Evolutionary conservation across 2,113 vertebrate species (phyloP).

Genomic region (Pseudorhombus dupliciocellatus): DNA sequence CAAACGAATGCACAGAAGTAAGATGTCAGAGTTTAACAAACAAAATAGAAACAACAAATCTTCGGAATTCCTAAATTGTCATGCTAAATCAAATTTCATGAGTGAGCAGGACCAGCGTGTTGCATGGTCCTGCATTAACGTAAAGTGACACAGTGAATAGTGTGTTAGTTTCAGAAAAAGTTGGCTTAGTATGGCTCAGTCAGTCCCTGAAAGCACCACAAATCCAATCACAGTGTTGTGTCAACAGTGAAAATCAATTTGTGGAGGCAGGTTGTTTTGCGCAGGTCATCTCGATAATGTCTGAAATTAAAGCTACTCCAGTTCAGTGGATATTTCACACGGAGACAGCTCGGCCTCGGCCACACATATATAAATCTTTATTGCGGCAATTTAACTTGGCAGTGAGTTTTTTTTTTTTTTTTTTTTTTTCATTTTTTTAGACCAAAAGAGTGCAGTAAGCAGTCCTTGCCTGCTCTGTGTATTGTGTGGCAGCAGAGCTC

Average conservation of each 20-base stretch:
- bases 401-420: conserved; percentile 43
- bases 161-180: conserved; percentile 27
- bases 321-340: conserved; percentile 39
- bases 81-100: conserved; percentile 12
- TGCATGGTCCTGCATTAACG: conserved; percentile 19
- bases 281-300: conserved; percentile 38
- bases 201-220: conserved; percentile 32
- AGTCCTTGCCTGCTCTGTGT: conserved; percentile 64
- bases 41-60: neutral
- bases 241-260: conserved; percentile 58
- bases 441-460: conserved; percentile 73
- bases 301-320: conserved; percentile 51
- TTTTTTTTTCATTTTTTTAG: conserved; percentile 34
- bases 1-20: no score
- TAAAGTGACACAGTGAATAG: conserved; percentile 12
- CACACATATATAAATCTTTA: conserved; percentile 66
- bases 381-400: conserved; percentile 67
- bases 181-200: conserved; percentile 11
- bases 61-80: conserved; percentile 5
- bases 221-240: conserved; percentile 44
- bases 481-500: conserved; percentile 71
- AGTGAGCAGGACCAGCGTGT: conserved; percentile 3
- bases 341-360: conserved; percentile 33
- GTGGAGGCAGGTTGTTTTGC: conserved; percentile 31
- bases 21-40: neutral